Evolutionary conservation across 2,113 vertebrate species (phyloP), one percentile per base, ranked within the genome.

Genomic region (Sorex fumeus): DNA sequence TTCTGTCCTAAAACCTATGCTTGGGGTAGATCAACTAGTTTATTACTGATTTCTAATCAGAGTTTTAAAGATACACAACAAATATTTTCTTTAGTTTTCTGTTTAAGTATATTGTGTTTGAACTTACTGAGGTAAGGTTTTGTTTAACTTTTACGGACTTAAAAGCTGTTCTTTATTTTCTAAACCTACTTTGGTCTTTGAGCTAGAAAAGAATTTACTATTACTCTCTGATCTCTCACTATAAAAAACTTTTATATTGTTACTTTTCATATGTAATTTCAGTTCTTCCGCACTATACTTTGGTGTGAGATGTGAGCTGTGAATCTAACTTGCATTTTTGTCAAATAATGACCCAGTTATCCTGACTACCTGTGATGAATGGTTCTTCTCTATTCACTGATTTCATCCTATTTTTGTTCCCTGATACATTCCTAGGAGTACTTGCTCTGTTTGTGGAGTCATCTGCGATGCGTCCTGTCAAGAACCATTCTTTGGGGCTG

Each of bases 281-380:
- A 70, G 28, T 91, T 94, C 21, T 32, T 84, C 71, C 23, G 28
- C 34, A 85, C 45, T 74, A 21, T 60, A 71, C 85, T 90, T 91
- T 84, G 6, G n/a, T 83, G 75, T 88, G 64, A 74, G 64, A 50
- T 90, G 64, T 90, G 43, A 84, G 78, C 27, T 87, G 77, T 87
- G 34, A 78, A 53, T 75, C 64, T 81, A 87, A 75, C 77, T 62
- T 76, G 40, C 3, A 62, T 79, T 87, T 93, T 91, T 90, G 70
- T 78, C 43, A 80, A 88, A 90, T 77, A 80, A 19, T 16, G 66
- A 85, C 75, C 36, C 57, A 13, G 40, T 77, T 91, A 75, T 28
- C 64, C 60, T 72, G 25, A 69, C 8, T 15, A 27, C 53, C 50
- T 72, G 81, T 72, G 45, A n/a, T 75, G 81, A 84, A 71, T 89